These are phyloP conservation scores for Acronicta aceris DNA, from an alignment of 2,888 invertebrate species.

Conservation along the genomic window DNA sequence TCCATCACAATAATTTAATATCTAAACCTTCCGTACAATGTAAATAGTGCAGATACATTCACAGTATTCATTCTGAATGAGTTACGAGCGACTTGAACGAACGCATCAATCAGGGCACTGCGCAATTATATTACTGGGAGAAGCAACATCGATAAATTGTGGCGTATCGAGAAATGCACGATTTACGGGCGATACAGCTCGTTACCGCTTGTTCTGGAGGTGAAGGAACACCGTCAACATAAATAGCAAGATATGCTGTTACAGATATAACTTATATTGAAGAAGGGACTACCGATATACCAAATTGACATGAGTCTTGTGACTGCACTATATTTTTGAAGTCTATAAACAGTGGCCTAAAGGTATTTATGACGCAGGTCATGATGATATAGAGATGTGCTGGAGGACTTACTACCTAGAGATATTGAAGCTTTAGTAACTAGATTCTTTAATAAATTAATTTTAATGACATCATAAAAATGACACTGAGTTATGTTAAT, in stretches of 20 bases:
- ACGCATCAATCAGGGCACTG: constrained; percentile 56
- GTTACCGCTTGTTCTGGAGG: constrained; percentile 47
- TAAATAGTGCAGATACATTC: constrained; percentile 47
- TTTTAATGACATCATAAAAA: no score
- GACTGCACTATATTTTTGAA: no score
- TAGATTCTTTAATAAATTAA: no score
- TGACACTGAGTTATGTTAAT: no score
- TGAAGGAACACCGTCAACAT: constrained; percentile 49
- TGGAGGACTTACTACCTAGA: no score
- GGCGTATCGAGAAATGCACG: constrained; percentile 42
- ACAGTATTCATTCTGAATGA: constrained; percentile 49
- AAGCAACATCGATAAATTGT: constrained; percentile 57
- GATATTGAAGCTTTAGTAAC: no score
- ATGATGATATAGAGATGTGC: no score
- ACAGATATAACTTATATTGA: constrained; percentile 20
- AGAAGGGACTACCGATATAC: not conserved
- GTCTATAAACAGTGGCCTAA: no score
- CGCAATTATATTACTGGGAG: constrained; percentile 52
- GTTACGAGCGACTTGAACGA: constrained; percentile 48
- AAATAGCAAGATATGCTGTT: constrained; percentile 20
- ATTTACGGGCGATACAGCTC: constrained; percentile 47
- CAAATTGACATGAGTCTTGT: not conserved
- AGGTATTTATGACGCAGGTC: no score
- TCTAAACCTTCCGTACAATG: constrained; percentile 32
- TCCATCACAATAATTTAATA: constrained; percentile 38